phyloP scores from a whole-genome alignment of 2,888 invertebrate genomes.

The Tholera decimalis region DNA sequence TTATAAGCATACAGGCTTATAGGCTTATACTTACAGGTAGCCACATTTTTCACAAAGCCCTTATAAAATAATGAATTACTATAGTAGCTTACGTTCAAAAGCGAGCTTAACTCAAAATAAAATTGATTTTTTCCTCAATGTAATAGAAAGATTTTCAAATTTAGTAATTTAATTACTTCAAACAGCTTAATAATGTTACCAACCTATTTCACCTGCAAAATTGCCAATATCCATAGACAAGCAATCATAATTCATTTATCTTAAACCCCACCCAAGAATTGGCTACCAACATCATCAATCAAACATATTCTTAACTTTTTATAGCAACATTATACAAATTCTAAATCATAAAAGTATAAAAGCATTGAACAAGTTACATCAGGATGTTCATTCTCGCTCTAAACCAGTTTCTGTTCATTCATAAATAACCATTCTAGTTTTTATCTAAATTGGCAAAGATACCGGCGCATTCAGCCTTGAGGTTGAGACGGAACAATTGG shows the following conservation, averaged over 20 bases:
- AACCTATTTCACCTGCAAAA: too few species aligned
- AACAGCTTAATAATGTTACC: not conserved
- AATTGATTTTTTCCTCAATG: too few species aligned
- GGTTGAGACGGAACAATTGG: conserved; percentile 51
- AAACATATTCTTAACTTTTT: conserved; percentile 37
- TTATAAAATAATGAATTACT: too few species aligned
- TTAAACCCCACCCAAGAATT: conserved; percentile 28
- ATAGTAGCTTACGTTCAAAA: too few species aligned
- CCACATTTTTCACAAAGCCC: too few species aligned
- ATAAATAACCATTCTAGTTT: conserved; percentile 68
- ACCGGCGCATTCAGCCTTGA: conserved; percentile 59
- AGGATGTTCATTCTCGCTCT: conserved; percentile 55
- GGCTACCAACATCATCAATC: conserved; percentile 37
- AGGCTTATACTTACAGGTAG: too few species aligned
- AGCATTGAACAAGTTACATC: conserved; percentile 55
- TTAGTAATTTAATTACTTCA: too few species aligned
- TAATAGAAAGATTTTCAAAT: too few species aligned
- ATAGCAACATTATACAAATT: conserved; percentile 32
- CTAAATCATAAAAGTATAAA: conserved; percentile 45
- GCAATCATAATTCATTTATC: conserved; percentile 1
- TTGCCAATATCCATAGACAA: not conserved
- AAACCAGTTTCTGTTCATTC: conserved; percentile 73
- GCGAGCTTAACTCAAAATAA: too few species aligned
- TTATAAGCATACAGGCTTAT: too few species aligned
- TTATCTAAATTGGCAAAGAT: conserved; percentile 63